phyloP scores from a whole-genome alignment of 1,140 invertebrate species.

The Pseudomyrmex concolor region DNA sequence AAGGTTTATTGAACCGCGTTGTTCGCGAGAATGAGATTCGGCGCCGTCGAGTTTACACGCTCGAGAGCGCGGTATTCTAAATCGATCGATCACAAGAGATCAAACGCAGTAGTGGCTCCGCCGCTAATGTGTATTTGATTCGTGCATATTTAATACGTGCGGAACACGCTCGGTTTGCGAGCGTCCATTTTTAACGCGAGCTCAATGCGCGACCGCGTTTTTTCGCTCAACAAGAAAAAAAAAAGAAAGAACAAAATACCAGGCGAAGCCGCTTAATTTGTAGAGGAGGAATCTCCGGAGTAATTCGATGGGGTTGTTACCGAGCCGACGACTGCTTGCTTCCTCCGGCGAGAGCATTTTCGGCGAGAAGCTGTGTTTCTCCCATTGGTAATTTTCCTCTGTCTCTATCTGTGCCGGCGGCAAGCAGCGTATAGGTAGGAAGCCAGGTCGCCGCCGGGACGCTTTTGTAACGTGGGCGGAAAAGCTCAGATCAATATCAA shows the following conservation, averaged over 20 bases:
- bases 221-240: not conserved
- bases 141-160: too few species aligned
- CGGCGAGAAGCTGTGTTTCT: conserved; percentile 32
- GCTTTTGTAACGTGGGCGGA: conserved; percentile 75
- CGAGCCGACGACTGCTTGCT: conserved; percentile 11
- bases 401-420: conserved; percentile 14
- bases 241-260: not conserved
- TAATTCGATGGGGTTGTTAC: conserved; percentile 37
- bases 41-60: conserved; percentile 28
- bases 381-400: conserved; percentile 38
- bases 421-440: conserved; percentile 24
- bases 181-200: too few species aligned
- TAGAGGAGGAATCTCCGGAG: conserved; percentile 28
- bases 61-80: conserved; percentile 12
- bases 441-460: conserved; percentile 47
- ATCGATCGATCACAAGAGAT: conserved; percentile 58
- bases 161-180: too few species aligned
- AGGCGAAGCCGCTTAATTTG: not conserved
- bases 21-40: conserved; percentile 51
- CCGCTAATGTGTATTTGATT: too few species aligned
- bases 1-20: conserved; percentile 64
- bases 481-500: conserved; percentile 84
- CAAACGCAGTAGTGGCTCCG: not conserved
- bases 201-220: too few species aligned
- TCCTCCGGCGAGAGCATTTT: conserved; percentile 28